Conservation (phyloP, 2,113 vertebrate genomes). For the Oenanthe melanoleuca region DNA sequence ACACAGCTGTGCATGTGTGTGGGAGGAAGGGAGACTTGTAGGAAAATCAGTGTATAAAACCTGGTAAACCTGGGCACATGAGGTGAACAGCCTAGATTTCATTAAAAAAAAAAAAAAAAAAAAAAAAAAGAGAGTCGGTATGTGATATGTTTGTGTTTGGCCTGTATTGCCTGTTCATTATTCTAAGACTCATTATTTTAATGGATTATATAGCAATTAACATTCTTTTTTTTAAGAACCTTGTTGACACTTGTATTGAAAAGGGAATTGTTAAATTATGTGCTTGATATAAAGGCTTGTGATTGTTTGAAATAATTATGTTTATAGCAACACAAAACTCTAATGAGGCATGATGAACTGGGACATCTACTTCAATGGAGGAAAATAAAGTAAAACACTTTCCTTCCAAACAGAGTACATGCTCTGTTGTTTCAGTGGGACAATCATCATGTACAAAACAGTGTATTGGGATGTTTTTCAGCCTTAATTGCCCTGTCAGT, state of each 20-base stretch:
- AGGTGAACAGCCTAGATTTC: background rate
- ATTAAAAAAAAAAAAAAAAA: background rate
- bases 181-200: background rate
- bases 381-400: slow-evolving; percentile 35
- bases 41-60: background rate
- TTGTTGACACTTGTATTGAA: background rate
- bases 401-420: background rate
- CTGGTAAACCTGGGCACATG: background rate
- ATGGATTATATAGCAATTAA: background rate
- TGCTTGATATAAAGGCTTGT: background rate
- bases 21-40: background rate
- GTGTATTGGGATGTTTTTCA: slow-evolving; percentile 13
- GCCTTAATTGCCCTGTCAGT: slow-evolving; percentile 55
- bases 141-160: background rate
- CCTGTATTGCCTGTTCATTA: background rate
- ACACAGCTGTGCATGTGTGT: background rate
- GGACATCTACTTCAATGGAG: background rate
- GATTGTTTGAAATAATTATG: slow-evolving; percentile 24
- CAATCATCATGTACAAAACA: background rate
- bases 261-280: background rate
- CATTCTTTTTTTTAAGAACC: background rate
- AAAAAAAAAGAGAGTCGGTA: rapidly evolving
- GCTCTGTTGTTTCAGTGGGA: slow-evolving; percentile 37
- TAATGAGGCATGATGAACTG: slow-evolving; percentile 43
- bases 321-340: slow-evolving; percentile 9